A percentile compares a stretch with the other conserved stretches of the same genome.
These are phyloP conservation scores for Tenodera sinensis DNA, from an alignment of 2,888 invertebrate species.

Conservation along the genomic window DNA sequence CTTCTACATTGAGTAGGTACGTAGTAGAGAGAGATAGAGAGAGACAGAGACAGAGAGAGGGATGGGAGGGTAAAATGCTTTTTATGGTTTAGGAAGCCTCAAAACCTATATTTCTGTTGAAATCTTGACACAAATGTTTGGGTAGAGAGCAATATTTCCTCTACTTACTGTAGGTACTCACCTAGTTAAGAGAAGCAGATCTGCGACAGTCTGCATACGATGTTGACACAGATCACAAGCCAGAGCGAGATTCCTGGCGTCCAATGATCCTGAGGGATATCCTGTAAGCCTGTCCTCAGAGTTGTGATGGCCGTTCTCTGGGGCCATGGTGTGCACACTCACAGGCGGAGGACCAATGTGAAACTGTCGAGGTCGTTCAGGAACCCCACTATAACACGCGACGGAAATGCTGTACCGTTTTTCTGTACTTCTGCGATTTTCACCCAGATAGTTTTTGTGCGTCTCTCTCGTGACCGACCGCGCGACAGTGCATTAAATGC, in stretches of 20 bases:
- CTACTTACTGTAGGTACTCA: neutral
- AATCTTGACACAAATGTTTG: no score
- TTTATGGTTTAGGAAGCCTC: no score
- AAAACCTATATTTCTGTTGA: no score
- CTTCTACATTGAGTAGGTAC: no score
- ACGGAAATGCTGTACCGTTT: neutral
- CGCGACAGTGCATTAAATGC: neutral
- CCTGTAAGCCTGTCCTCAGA: neutral
- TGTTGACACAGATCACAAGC: conserved; percentile 39
- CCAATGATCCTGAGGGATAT: neutral
- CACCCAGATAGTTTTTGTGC: neutral
- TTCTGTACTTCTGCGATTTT: neutral
- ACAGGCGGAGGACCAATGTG: neutral
- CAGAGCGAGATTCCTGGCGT: conserved; percentile 31
- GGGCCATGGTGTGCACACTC: neutral
- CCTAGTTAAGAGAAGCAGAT: conserved; percentile 40
- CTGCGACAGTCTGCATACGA: conserved; percentile 42
- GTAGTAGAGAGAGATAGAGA: no score
- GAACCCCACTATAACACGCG: neutral
- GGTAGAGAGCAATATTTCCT: no score
- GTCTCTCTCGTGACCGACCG: neutral
- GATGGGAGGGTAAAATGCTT: no score
- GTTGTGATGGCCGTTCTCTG: neutral
- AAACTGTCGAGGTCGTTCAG: neutral
- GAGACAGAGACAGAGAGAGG: no score